Conservation (phyloP, 2,888 invertebrate species). For the Disparrhopalites patrizii region DNA sequence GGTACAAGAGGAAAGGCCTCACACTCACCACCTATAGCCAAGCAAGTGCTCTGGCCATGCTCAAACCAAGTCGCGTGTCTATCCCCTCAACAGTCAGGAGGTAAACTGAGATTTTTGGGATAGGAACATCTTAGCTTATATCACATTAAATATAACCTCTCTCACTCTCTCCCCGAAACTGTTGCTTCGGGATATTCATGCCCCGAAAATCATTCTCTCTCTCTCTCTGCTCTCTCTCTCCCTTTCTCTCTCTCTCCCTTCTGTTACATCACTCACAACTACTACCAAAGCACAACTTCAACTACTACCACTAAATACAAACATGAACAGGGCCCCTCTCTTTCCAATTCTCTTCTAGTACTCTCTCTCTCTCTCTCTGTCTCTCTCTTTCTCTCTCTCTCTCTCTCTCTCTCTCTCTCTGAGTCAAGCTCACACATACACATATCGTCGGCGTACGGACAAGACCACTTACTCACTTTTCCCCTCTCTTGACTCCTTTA, state of each 20-base stretch:
- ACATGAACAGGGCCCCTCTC: conserved; percentile 35
- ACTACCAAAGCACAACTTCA: no score
- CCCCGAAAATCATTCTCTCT: conserved; percentile 38
- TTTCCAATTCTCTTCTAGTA: no score
- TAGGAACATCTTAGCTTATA: conserved; percentile 28
- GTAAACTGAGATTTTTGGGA: conserved; percentile 37
- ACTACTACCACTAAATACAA: no score
- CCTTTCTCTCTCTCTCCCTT: no score
- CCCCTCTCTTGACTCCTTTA: no score
- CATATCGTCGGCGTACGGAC: no score
- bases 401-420: not conserved
- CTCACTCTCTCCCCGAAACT: conserved; percentile 36
- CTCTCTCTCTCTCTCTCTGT: no score
- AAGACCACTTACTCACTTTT: no score
- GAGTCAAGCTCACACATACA: not conserved
- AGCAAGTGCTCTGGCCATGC: conserved; percentile 1
- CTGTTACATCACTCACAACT: conserved; percentile 18
- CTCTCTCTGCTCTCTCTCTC: no score
- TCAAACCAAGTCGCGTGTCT: conserved; percentile 38
- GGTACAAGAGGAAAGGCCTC: no score
- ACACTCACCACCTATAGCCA: no score
- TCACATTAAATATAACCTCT: conserved; percentile 30
- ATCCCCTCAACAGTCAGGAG: conserved; percentile 34
- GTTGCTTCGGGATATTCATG: conserved; percentile 39
- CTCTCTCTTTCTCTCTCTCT: conserved; percentile 16